phyloP scores from a whole-genome alignment of 2,888 invertebrate genomes.

The Philereme transversata region DNA sequence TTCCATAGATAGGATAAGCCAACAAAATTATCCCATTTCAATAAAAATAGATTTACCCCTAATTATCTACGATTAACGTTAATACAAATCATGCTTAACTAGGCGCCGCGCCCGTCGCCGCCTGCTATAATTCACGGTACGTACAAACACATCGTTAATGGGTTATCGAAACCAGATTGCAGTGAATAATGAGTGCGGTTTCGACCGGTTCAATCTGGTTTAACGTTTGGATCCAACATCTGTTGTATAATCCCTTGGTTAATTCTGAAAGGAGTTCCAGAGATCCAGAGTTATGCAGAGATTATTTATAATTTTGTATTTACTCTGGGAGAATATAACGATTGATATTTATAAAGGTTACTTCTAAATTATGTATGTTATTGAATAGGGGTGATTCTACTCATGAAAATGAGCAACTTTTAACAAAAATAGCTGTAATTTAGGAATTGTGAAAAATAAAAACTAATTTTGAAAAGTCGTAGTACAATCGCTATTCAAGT shows the following conservation, averaged over 20 bases:
- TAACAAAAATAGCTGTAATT: too few relatives aligned
- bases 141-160: conserved; percentile 46
- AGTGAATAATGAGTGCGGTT: conserved; percentile 30
- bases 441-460: too few relatives aligned
- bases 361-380: too few relatives aligned
- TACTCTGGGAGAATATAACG: too few relatives aligned
- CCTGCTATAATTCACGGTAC: conserved; percentile 45
- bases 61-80: conserved; percentile 49
- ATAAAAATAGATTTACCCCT: conserved; percentile 46
- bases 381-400: too few relatives aligned
- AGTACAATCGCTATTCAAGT: too few relatives aligned
- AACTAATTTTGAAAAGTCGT: too few relatives aligned
- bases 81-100: conserved; percentile 54
- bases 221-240: conserved; percentile 17
- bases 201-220: conserved; percentile 20
- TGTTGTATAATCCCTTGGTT: conserved; percentile 22
- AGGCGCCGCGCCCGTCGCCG: conserved; percentile 36
- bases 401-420: too few relatives aligned
- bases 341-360: too few relatives aligned
- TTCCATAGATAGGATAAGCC: background rate
- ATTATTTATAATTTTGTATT: too few relatives aligned
- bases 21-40: conserved; percentile 25
- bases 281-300: background rate
- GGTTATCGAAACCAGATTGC: conserved; percentile 53
- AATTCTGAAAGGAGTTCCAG: conserved; percentile 8